phyloP scores from a whole-genome alignment of 2,888 invertebrate species.

The Lasioglossum calceatum region DNA sequence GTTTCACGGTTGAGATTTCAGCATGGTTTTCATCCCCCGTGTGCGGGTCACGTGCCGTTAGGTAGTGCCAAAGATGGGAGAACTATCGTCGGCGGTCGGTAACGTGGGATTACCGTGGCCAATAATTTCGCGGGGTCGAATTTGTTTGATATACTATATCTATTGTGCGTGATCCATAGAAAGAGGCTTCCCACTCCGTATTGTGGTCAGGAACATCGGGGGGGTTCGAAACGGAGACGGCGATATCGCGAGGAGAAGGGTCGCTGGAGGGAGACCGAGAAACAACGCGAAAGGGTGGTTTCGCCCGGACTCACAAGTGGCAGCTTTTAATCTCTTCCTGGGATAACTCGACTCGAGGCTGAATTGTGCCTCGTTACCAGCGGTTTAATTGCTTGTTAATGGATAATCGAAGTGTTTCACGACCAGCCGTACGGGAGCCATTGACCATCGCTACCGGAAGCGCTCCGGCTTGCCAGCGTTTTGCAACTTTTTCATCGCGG shows the following conservation, averaged over 20 bases:
- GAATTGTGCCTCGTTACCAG: constrained; percentile 69
- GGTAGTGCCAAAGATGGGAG: constrained; percentile 44
- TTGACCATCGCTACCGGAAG: constrained; percentile 39
- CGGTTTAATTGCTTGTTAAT: constrained; percentile 71
- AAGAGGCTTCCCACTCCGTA: constrained; percentile 73
- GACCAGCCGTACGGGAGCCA: constrained; percentile 3
- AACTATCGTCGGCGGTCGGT: constrained; percentile 72
- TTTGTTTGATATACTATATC: constrained; percentile 80
- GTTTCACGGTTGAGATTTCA: constrained; percentile 67
- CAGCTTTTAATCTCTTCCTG: constrained; percentile 75
- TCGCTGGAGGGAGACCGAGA: constrained; percentile 40
- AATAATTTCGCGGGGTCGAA: constrained; percentile 76
- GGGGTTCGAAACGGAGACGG: constrained; percentile 61
- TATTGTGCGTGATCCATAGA: constrained; percentile 76
- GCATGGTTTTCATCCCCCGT: constrained; percentile 49
- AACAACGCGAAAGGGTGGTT: constrained; percentile 66
- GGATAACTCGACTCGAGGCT: constrained; percentile 71
- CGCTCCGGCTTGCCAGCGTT: constrained; percentile 19
- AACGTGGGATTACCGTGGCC: constrained; percentile 74
- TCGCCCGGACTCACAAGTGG: constrained; percentile 76
- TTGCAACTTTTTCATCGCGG: constrained; percentile 28
- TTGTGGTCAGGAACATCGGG: constrained; percentile 68
- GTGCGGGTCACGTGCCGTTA: constrained; percentile 65
- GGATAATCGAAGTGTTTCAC: constrained; percentile 67
- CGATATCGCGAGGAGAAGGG: constrained; percentile 25